Conservation (phyloP, 1,140 invertebrate genomes). For the Bombus haemorrhoidalis region DNA sequence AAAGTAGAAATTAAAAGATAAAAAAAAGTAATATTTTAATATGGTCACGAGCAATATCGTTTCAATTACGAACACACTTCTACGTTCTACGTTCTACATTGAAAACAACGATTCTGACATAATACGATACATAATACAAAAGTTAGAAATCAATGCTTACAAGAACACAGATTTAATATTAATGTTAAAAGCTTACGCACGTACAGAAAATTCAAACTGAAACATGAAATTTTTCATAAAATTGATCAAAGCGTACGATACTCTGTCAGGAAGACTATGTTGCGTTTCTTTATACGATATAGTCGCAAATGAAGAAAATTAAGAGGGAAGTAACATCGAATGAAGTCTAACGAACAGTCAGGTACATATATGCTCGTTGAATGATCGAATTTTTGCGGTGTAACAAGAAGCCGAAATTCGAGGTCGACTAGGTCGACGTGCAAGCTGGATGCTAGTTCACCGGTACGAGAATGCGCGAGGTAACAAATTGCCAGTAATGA, state of each 20-base stretch:
- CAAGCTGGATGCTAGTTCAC: neutral
- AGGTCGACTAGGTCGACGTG: neutral
- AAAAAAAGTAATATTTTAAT: neutral
- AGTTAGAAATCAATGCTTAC: too few relatives aligned
- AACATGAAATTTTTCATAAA: too few relatives aligned
- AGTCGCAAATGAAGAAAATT: neutral
- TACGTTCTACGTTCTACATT: too few relatives aligned
- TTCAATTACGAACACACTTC: neutral
- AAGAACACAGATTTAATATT: too few relatives aligned
- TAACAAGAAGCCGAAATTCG: conserved; percentile 18
- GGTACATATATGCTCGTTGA: neutral
- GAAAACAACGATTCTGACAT: accelerated
- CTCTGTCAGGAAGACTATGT: neutral
- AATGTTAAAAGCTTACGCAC: too few relatives aligned
- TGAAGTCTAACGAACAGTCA: neutral
- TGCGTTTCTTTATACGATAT: too few relatives aligned
- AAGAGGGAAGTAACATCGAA: too few relatives aligned
- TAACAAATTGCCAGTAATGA: conserved; percentile 74
- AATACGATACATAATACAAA: too few relatives aligned
- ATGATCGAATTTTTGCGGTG: conserved; percentile 22
- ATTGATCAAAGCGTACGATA: neutral
- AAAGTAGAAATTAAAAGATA: too few relatives aligned
- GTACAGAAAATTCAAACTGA: too few relatives aligned
- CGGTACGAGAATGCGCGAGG: conserved; percentile 41
- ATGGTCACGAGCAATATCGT: neutral